These are phyloP conservation scores for Sarcophaga caerulescens DNA, from an alignment of 2,888 invertebrate genomes.

Conservation along the genomic window DNA sequence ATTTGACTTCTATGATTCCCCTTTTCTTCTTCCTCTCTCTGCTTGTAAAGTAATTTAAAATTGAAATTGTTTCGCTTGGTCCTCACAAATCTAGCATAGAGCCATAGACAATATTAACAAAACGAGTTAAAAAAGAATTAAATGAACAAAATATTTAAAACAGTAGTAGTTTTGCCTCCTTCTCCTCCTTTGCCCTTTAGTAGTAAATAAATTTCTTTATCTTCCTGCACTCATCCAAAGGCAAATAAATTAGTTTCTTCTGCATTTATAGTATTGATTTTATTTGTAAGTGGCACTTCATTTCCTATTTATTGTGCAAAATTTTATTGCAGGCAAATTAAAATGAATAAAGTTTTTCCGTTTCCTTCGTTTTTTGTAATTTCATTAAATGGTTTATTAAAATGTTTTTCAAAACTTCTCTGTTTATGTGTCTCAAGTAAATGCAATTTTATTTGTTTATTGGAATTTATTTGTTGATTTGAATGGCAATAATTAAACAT, in stretches of 20 bases:
- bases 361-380: background rate
- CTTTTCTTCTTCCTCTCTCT: too few species aligned
- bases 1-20: conserved; percentile 55
- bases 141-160: conserved; percentile 15
- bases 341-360: conserved; percentile 1
- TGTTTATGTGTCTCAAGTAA: background rate
- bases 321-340: conserved; percentile 17
- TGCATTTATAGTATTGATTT: conserved; percentile 32
- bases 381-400: conserved; percentile 5
- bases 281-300: conserved; percentile 41
- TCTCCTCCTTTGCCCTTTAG: background rate
- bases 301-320: conserved; percentile 18
- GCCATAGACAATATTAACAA: background rate
- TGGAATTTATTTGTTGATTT: background rate
- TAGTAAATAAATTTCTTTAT: background rate
- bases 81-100: background rate
- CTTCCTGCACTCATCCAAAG: conserved; percentile 15
- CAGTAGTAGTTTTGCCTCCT: background rate
- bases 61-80: conserved; percentile 23
- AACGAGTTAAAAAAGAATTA: background rate
- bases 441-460: background rate
- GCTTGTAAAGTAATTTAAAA: conserved; percentile 61
- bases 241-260: conserved; percentile 50
- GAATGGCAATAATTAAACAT: background rate
- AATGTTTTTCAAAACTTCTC: conserved; percentile 1